phyloP scores from a whole-genome alignment of 30 jellyfish, hydroid and myxozoan genomes.

The Pseudorhiza aurosa region DNA sequence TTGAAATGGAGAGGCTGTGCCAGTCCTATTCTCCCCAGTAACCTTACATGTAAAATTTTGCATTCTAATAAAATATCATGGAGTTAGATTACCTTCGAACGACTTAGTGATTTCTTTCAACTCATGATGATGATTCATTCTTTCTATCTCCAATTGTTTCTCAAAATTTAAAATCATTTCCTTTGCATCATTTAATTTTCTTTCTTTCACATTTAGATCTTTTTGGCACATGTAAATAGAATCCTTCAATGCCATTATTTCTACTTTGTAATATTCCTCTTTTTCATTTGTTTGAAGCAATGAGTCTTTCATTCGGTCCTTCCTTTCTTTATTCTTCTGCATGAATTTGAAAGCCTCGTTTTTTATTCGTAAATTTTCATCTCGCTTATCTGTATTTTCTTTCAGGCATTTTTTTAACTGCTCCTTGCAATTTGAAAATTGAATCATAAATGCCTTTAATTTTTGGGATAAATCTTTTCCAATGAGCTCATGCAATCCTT shows the following conservation, averaged over 20 bases:
- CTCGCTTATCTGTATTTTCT: background rate
- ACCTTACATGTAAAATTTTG: too few species aligned
- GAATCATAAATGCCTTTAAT: background rate
- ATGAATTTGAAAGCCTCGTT: background rate
- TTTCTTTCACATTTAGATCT: background rate
- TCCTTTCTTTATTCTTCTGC: background rate
- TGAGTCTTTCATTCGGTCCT: background rate
- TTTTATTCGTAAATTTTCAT: background rate
- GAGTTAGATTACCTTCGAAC: constrained; percentile 38
- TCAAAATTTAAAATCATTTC: constrained; percentile 7
- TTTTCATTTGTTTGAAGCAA: background rate
- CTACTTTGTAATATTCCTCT: background rate
- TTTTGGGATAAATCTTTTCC: background rate
- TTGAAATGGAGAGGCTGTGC: too few species aligned
- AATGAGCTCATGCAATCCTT: background rate
- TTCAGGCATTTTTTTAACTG: background rate
- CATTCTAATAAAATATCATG: too few species aligned
- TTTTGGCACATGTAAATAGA: constrained; percentile 3
- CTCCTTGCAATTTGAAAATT: background rate
- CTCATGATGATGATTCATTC: constrained; percentile 34
- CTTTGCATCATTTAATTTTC: constrained; percentile 1
- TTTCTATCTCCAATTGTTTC: constrained; percentile 20
- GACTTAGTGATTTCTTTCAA: constrained; percentile 27
- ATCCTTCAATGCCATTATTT: background rate
- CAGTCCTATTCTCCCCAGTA: too few species aligned